phyloP scores from a whole-genome alignment of 2,888 invertebrate genomes.

The Drosophila barbarae region DNA sequence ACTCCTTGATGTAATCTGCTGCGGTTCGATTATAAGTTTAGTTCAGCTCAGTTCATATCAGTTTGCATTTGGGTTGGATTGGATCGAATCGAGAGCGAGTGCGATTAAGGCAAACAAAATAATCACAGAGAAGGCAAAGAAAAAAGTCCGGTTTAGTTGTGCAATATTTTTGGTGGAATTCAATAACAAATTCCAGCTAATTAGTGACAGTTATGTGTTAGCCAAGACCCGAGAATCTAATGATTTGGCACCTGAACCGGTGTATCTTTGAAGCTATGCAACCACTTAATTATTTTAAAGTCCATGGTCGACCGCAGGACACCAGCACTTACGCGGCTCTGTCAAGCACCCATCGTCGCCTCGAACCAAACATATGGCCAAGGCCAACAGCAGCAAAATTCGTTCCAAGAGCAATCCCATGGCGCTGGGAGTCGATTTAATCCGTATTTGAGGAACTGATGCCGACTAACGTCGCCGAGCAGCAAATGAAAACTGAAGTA shows the following conservation, averaged over 20 bases:
- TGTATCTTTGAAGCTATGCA: neutral
- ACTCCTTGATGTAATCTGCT: constrained; percentile 86
- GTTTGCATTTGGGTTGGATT: constrained; percentile 27
- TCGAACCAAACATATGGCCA: constrained; percentile 30
- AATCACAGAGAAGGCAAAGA: constrained; percentile 52
- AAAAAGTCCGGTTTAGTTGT: constrained; percentile 65
- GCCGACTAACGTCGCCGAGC: constrained; percentile 46
- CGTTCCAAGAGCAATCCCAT: constrained; percentile 36
- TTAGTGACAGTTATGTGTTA: constrained; percentile 55
- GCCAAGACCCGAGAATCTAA: neutral
- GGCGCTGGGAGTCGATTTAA: neutral
- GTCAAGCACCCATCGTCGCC: constrained; percentile 66
- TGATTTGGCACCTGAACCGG: neutral
- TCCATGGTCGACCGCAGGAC: neutral
- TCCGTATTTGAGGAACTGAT: constrained; percentile 18
- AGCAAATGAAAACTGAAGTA: constrained; percentile 56
- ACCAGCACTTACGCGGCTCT: constrained; percentile 76
- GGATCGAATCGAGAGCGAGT: constrained; percentile 16
- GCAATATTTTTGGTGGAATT: constrained; percentile 49
- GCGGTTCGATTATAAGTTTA: constrained; percentile 69
- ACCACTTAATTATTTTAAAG: neutral
- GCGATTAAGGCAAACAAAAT: constrained; percentile 26
- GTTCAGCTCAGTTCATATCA: constrained; percentile 31
- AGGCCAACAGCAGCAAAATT: constrained; percentile 39
- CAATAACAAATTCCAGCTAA: constrained; percentile 19